Evolutionary conservation across 1,140 invertebrate genomes (phyloP), one percentile per base, ranked within the genome.

Genomic region (Trichogramma pretiosum): DNA sequence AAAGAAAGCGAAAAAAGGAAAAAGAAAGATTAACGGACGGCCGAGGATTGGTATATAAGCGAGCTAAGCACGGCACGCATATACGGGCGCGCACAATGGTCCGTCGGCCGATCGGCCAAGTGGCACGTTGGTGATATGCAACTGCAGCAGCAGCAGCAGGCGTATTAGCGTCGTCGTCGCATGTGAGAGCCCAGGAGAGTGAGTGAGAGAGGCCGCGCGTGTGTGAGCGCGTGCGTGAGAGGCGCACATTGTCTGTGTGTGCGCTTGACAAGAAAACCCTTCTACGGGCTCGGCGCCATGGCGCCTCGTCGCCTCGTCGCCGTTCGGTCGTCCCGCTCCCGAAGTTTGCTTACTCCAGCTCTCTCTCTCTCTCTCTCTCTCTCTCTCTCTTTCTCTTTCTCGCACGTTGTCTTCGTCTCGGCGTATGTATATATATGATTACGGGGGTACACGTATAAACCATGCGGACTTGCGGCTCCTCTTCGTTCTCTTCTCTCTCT

Each of bases 231-330:
- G 52, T 56, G 30, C 53, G 51, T 50, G 57, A 58, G 50, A 42
- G 26, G 26, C 38, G 26, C 21, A 37, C 18, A 53, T n/a, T 42
- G 30, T 36, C 44, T 51, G 57, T 64, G 62, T 64, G 62, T 54
- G 60, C 48, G 58, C 49, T 57, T 54, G 70, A 72, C 70, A 72
- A 69, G 70, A 55, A 72, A 72, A 72, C 67, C 68, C 68, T 72
- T 72, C 70, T 72, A 71, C 65, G 67, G 57, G 55, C 59, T 60
- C 67, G 70, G 70, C 70, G 70, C 68, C 70, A 67, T 68, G 70
- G 68, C 68, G 66, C 67, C 68, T 70, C 56, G 48, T 55, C 58
- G 46, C 54, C 59, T 45, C 54, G 36, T 44, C 35, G 48, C 34
- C 41, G 13, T 18, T 19, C 33, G 32, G 37, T 42, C 47, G 39